Conservation (phyloP, 2,113 vertebrate genomes). For the Picathartes gymnocephalus region DNA sequence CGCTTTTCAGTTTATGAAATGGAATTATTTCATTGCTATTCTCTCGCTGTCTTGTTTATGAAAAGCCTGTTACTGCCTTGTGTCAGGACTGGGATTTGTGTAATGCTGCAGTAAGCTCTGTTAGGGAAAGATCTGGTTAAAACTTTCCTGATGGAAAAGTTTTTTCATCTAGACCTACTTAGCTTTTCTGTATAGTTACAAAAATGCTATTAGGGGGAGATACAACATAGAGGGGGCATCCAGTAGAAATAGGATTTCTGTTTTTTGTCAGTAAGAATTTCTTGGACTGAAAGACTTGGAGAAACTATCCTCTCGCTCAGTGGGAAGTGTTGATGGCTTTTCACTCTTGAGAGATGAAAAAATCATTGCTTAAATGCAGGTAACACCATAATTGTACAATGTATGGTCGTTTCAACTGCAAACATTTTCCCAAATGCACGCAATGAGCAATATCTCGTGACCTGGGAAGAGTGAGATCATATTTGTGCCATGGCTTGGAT, state of each 20-base stretch:
- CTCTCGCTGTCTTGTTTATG: not conserved
- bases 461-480: not conserved
- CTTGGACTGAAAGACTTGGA: not conserved
- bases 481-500: not conserved
- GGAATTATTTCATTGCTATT: not conserved
- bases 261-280: not conserved
- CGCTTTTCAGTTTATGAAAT: not conserved
- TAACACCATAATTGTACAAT: not conserved
- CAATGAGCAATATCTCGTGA: not conserved
- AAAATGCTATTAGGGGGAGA: not conserved
- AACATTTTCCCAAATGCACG: not conserved
- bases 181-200: not conserved
- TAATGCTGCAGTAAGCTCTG: not conserved
- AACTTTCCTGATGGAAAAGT: not conserved
- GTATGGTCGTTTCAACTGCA: not conserved
- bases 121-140: not conserved
- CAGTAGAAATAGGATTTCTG: not conserved
- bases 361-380: not conserved
- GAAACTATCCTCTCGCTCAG: not conserved
- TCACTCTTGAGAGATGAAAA: not conserved
- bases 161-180: not conserved
- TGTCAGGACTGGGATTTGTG: not conserved
- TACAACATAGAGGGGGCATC: not conserved
- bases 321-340: not conserved
- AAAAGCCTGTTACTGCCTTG: not conserved